Evolutionary conservation across 1,140 invertebrate genomes (phyloP).

Genomic region (Neuroterus valhalla): DNA sequence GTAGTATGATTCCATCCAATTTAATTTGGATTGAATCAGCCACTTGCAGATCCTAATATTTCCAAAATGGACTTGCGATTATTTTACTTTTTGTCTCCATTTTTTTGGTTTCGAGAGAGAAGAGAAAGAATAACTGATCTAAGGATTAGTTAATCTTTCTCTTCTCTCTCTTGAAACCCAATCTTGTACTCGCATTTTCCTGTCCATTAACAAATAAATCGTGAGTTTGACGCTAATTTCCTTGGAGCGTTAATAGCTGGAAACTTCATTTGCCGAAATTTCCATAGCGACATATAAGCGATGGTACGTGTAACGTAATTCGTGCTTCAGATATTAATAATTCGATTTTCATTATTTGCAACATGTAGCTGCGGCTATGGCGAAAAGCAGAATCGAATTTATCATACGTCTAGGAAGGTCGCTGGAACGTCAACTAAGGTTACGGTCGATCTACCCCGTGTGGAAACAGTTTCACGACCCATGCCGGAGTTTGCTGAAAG

Average conservation of each 20-base stretch:
- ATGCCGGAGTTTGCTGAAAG: conserved; percentile 52
- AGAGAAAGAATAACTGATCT: no score
- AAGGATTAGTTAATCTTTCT: no score
- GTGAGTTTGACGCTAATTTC: no score
- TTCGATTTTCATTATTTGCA: conserved; percentile 44
- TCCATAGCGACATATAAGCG: neutral
- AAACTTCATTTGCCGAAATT: conserved; percentile 5
- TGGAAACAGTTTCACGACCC: conserved; percentile 53
- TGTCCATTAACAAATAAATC: no score
- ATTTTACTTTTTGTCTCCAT: no score
- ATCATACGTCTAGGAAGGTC: conserved; percentile 42
- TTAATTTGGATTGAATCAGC: no score
- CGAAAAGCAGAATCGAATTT: conserved; percentile 43
- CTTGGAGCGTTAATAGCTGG: neutral
- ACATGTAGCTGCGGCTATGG: conserved; percentile 21
- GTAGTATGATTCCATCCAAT: no score
- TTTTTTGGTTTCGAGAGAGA: no score
- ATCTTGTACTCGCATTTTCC: no score
- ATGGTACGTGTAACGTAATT: neutral
- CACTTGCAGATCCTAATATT: no score
- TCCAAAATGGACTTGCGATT: no score
- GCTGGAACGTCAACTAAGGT: conserved; percentile 52
- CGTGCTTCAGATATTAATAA: conserved; percentile 37
- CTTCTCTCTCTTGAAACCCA: no score
- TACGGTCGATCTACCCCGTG: conserved; percentile 51